A percentile compares a stretch with the other conserved stretches of the same genome.
These are phyloP conservation scores for Polydrusus pterygomalis DNA, from an alignment of 2,888 invertebrate genomes.

Conservation along the genomic window DNA sequence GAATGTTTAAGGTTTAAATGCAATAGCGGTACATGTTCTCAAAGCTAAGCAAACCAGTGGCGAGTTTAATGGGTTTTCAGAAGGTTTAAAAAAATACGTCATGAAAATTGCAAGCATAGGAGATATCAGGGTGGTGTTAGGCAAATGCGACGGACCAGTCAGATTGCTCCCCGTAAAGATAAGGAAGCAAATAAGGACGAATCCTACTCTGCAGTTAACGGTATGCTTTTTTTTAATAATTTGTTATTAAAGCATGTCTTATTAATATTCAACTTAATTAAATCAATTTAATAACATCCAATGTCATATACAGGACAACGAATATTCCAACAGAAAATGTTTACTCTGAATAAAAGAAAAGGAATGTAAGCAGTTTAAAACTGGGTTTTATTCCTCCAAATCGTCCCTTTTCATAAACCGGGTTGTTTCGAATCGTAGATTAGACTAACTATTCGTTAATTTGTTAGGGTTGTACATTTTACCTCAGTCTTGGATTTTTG, in stretches of 20 bases:
- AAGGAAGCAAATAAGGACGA: slow-evolving; percentile 80
- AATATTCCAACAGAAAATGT: no score
- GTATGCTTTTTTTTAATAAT: slow-evolving; percentile 57
- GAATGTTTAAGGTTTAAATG: slow-evolving; percentile 60
- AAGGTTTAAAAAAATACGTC: slow-evolving; percentile 78
- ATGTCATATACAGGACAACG: no score
- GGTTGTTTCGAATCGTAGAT: no score
- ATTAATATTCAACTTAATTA: no score
- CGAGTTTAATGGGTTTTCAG: slow-evolving; percentile 75
- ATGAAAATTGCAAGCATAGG: slow-evolving; percentile 86
- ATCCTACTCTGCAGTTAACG: slow-evolving; percentile 79
- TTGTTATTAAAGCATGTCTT: neutral
- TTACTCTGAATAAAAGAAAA: no score
- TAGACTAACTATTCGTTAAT: no score
- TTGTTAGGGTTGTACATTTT: no score
- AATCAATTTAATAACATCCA: no score
- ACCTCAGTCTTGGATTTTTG: no score
- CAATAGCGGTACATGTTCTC: slow-evolving; percentile 83
- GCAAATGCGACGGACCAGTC: slow-evolving; percentile 79
- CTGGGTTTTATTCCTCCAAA: no score
- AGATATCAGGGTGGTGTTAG: slow-evolving; percentile 84
- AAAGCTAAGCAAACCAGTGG: slow-evolving; percentile 76
- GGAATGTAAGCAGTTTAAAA: no score
- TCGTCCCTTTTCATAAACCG: no score
- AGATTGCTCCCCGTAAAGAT: slow-evolving; percentile 77